phyloP scores from a whole-genome alignment of 2,888 invertebrate species.

The Heliconius erato region DNA sequence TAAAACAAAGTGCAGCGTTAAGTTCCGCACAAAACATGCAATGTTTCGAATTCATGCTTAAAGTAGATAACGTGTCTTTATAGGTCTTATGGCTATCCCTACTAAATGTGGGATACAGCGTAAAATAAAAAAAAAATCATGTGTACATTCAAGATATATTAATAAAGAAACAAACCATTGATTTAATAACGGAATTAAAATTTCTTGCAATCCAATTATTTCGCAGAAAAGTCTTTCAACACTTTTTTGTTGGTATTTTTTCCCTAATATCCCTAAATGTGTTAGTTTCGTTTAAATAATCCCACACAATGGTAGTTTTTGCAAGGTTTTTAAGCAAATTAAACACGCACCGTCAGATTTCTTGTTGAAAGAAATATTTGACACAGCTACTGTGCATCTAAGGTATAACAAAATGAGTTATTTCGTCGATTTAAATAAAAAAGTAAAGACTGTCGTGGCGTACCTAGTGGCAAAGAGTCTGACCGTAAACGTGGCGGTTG shows the following conservation, averaged over 20 bases:
- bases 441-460: background rate
- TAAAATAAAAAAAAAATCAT: background rate
- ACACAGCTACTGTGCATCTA: conserved; percentile 15
- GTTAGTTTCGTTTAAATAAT: conserved; percentile 21
- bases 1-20: background rate
- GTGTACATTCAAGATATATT: background rate
- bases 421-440: background rate
- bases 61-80: background rate
- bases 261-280: conserved; percentile 13
- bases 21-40: background rate
- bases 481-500: no score
- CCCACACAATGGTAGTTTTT: conserved; percentile 34
- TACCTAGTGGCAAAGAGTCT: background rate
- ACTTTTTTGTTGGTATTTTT: conserved; percentile 4
- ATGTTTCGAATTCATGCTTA: background rate
- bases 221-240: conserved; percentile 24
- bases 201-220: conserved; percentile 22
- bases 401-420: background rate
- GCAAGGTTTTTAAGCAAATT: background rate
- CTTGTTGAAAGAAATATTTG: background rate
- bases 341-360: conserved; percentile 6
- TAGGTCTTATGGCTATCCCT: background rate
- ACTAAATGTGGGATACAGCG: background rate
- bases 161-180: background rate
- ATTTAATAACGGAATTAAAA: background rate